These are phyloP conservation scores for Apamea sordens DNA, from an alignment of 2,888 invertebrate genomes.

Conservation along the genomic window DNA sequence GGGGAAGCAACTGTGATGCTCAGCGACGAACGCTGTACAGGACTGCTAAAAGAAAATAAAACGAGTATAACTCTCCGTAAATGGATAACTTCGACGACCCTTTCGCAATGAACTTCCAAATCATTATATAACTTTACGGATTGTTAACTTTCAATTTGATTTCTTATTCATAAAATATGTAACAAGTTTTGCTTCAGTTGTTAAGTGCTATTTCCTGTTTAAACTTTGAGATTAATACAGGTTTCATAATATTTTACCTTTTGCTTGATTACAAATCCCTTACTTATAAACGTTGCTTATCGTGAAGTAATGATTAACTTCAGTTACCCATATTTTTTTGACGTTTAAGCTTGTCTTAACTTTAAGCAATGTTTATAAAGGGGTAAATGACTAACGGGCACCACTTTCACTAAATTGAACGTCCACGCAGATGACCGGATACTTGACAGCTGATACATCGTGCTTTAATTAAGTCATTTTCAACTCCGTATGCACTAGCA, in stretches of 20 bases:
- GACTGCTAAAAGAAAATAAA: conserved; percentile 88
- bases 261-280: neutral
- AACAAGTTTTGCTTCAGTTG: conserved; percentile 11
- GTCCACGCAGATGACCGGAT: neutral
- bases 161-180: conserved; percentile 62
- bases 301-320: conserved; percentile 4
- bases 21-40: conserved; percentile 82
- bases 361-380: neutral
- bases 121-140: conserved; percentile 69
- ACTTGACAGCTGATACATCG: neutral
- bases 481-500: conserved; percentile 1
- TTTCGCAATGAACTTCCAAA: conserved; percentile 83
- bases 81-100: conserved; percentile 86
- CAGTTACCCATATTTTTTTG: neutral
- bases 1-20: conserved; percentile 83
- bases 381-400: neutral
- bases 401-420: neutral
- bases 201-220: conserved; percentile 1
- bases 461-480: neutral
- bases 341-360: neutral
- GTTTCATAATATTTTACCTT: neutral
- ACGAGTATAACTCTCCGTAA: conserved; percentile 86
- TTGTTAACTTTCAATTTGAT: conserved; percentile 67
- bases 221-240: conserved; percentile 2
- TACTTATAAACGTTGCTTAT: neutral